phyloP scores from a whole-genome alignment of 2,888 invertebrate species.

The Lomographa bimaculata region DNA sequence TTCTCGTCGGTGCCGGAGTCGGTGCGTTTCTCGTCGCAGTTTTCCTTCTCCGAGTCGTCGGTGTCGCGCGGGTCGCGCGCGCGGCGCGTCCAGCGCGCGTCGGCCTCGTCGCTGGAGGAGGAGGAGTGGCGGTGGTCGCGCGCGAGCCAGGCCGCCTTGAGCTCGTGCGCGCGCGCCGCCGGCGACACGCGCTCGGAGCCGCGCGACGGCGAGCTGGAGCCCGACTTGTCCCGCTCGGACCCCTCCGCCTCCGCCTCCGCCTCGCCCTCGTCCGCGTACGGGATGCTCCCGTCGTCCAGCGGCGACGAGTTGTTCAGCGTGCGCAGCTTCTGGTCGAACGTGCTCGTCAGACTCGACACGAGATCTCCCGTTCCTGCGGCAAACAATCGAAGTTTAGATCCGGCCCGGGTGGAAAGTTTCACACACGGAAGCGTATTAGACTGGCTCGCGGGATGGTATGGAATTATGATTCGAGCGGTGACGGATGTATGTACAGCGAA shows the following conservation, averaged over 20 bases:
- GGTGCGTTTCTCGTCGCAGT: constrained; percentile 49
- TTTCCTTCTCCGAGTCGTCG: constrained; percentile 73
- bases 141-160: constrained; percentile 75
- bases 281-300: constrained; percentile 87
- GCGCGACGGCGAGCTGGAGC: constrained; percentile 58
- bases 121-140: constrained; percentile 67
- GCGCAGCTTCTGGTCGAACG: constrained; percentile 92
- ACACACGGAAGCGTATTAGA: constrained; percentile 64
- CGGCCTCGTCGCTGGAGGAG: constrained; percentile 61
- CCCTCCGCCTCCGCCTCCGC: constrained; percentile 69
- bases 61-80: constrained; percentile 44
- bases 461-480: constrained; percentile 41
- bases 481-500: constrained; percentile 46
- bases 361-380: constrained; percentile 92
- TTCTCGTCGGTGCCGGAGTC: constrained; percentile 77
- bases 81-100: constrained; percentile 40
- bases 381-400: constrained; percentile 40
- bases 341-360: constrained; percentile 91
- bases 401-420: constrained; percentile 18
- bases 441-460: constrained; percentile 36
- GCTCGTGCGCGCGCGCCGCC: constrained; percentile 62
- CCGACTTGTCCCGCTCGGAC: constrained; percentile 63
- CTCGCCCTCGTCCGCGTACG: constrained; percentile 88
- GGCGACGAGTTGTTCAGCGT: constrained; percentile 87
- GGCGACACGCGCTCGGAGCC: constrained; percentile 51